Evolutionary conservation across 1,140 invertebrate species (phyloP).

Genomic region (Chlorops oryzae): DNA sequence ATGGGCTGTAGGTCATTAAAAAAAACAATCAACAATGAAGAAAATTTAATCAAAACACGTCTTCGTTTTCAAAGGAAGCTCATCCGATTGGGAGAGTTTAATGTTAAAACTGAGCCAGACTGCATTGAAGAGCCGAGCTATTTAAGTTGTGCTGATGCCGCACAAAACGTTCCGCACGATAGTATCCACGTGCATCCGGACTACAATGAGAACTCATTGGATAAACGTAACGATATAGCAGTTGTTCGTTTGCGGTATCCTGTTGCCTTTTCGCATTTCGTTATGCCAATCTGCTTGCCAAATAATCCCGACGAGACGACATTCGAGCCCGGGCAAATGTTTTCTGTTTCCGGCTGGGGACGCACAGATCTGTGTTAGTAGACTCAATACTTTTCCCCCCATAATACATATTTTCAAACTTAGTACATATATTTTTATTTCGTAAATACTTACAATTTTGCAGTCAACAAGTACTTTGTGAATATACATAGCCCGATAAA

Average conservation of each 20-base stretch:
- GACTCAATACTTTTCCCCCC: background rate
- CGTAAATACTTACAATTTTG: background rate
- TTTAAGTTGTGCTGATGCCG: slow-evolving; percentile 43
- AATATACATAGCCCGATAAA: slow-evolving; percentile 45
- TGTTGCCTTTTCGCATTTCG: slow-evolving; percentile 64
- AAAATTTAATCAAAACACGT: background rate
- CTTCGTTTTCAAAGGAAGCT: slow-evolving; percentile 37
- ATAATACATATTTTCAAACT: background rate
- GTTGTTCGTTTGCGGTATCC: slow-evolving; percentile 67
- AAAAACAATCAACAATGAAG: background rate
- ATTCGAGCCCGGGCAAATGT: slow-evolving; percentile 49
- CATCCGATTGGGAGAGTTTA: slow-evolving; percentile 59
- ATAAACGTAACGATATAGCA: slow-evolving; percentile 64
- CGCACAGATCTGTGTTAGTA: slow-evolving; percentile 56
- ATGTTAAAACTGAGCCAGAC: slow-evolving; percentile 53
- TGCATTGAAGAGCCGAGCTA: slow-evolving; percentile 49
- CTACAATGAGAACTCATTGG: slow-evolving; percentile 39
- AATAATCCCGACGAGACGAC: slow-evolving; percentile 43
- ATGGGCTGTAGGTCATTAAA: slow-evolving; percentile 30
- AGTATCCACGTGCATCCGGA: slow-evolving; percentile 46
- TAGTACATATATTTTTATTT: slow-evolving; percentile 5
- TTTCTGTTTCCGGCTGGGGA: slow-evolving; percentile 78
- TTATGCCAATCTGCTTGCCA: slow-evolving; percentile 74
- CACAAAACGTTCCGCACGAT: slow-evolving; percentile 42
- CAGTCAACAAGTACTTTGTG: slow-evolving; percentile 43